Base-by-base conservation (phyloP, 2,113 vertebrate species). In the Tympanuchus pallidicinctus region DNA sequence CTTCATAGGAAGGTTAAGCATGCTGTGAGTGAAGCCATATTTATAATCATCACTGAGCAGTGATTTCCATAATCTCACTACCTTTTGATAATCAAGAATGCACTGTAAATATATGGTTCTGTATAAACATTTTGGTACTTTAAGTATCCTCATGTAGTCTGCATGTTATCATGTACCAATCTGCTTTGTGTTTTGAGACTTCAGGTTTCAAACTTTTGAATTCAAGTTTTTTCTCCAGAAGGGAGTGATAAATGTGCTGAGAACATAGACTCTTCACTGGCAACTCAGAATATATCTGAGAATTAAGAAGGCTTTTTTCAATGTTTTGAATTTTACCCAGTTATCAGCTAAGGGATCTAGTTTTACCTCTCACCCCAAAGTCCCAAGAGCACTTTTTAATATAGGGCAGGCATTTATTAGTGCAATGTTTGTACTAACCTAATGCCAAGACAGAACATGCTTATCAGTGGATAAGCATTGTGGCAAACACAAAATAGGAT, bases 121-220 rank as follows among this genome's bases (percentile, higher is more conserved):
- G 7, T 85, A 66, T 67, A 67, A 87, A 64, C 13, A 32, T 38
- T 59, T 65, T 47, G 18, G 13, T 42, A 24, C 2, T 0, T 75
- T 74, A 32, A 6, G 5, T 19, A 78, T 20, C 14, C 11, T 79
- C 17, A 25, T 16, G 13, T 61, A 43, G 16, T 47, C 25, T 32
- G 6, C 21, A 5, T 6, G 3, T 45, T 67, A 7, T 52, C 65
- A 73, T 0, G 0, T 43, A 66, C n/a, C 22, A 27, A 4, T 59
- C 24, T 72, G 32, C 0, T 0, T 3, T 72, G 47, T 50, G 21
- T 52, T 88, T 85, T 72, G 3, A 76, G 61, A 70, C 77, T 48
- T n/a, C 22, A 27, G 3, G 1, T 65, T 89, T 82, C 43, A 73
- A 61, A 72, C 8, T 80, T 88, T 80, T 65, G 43, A 69, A 50